Conservation (phyloP, 2,888 invertebrate genomes). For the Ormia ochracea region DNA sequence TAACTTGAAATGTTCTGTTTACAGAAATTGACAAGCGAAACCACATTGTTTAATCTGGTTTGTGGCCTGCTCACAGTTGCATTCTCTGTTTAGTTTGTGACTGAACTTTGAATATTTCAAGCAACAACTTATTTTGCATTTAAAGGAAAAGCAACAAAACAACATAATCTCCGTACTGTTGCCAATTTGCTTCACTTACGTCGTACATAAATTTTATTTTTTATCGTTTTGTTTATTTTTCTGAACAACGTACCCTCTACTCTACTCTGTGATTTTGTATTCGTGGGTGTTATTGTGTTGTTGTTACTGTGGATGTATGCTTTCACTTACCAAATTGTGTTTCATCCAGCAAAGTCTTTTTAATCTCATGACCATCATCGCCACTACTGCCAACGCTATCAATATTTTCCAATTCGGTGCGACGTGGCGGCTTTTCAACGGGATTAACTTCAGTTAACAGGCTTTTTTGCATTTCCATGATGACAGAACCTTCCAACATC, state of each 20-base stretch:
- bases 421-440: slow-evolving; percentile 87
- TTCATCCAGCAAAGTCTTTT: slow-evolving; percentile 88
- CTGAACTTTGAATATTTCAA: too few species aligned
- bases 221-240: neutral
- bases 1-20: neutral
- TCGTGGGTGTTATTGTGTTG: neutral
- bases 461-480: slow-evolving; percentile 90
- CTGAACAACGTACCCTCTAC: neutral
- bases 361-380: slow-evolving; percentile 89
- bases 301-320: too few species aligned
- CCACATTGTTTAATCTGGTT: neutral
- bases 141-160: neutral
- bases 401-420: slow-evolving; percentile 85
- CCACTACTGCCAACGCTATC: slow-evolving; percentile 79
- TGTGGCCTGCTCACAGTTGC: neutral
- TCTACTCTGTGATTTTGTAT: neutral
- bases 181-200: neutral
- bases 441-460: slow-evolving; percentile 90
- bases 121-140: neutral
- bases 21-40: neutral
- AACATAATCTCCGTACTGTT: slow-evolving; percentile 2
- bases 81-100: neutral
- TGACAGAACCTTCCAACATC: slow-evolving; percentile 85
- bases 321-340: slow-evolving; percentile 84
- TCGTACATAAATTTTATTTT: too few species aligned